Percentiles rank a stretch among this genome's conserved stretches.
These are phyloP conservation scores for Camponotus pennsylvanicus DNA, from an alignment of 1,140 invertebrate species.

Conservation along the genomic window DNA sequence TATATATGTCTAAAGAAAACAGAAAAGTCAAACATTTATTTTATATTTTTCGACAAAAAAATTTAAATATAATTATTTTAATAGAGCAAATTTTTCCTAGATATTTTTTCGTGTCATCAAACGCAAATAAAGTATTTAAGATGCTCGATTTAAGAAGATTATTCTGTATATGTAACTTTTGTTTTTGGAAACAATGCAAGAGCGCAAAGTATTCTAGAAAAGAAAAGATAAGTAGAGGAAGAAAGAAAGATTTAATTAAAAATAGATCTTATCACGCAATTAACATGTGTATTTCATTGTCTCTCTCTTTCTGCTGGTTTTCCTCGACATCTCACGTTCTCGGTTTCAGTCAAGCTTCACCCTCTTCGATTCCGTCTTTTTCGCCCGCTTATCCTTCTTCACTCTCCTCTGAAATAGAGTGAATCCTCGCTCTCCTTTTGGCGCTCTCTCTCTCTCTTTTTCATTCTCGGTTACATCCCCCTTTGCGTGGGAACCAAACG, in stretches of 20 bases:
- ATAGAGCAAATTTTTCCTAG: no score
- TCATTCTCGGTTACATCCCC: constrained; percentile 43
- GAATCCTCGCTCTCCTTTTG: background rate
- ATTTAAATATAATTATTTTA: no score
- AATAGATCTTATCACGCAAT: constrained; percentile 43
- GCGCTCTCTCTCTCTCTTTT: constrained; percentile 3
- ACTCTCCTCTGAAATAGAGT: background rate
- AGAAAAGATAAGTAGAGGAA: background rate
- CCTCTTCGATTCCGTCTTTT: constrained; percentile 28
- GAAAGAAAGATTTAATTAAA: constrained; percentile 69
- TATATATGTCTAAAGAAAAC: no score
- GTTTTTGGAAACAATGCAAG: background rate
- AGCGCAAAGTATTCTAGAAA: background rate
- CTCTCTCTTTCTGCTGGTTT: constrained; percentile 36
- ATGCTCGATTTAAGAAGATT: no score
- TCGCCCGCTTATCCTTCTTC: constrained; percentile 56
- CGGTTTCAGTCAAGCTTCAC: constrained; percentile 29
- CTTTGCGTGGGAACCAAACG: constrained; percentile 45
- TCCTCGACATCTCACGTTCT: constrained; percentile 56
- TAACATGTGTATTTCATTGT: constrained; percentile 16
- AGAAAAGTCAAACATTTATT: no score
- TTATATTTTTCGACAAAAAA: no score
- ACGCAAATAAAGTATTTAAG: no score
- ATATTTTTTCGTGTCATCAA: no score
- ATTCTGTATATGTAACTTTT: background rate